Evolutionary conservation across 2,888 invertebrate species (phyloP), one percentile per base, ranked within the genome.

Genomic region (Alsophila aescularia): DNA sequence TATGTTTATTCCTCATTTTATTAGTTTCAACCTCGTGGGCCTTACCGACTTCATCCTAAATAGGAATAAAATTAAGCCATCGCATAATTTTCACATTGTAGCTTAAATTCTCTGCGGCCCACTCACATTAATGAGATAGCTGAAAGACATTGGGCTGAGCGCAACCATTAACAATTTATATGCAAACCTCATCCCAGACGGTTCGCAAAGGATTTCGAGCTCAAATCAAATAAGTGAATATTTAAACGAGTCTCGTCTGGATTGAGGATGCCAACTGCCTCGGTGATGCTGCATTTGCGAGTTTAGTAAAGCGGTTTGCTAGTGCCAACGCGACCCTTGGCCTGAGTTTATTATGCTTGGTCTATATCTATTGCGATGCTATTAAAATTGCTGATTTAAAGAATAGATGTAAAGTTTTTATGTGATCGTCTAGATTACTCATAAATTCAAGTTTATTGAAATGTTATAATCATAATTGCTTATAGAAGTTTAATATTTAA

Each of bases 121-220:
- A 42, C 51, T 67, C 52, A 64, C 76, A 69, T 73, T 72, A 72
- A 77, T 73, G 67, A 66, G 75, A 66, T 69, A 66, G 56, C 51
- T 59, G 63, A 72, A 72, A 70, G 74, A 72, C 72, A 62, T 56
- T 47, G 57, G 59, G 62, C 66, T 60, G 40, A 40, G 39, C 40
- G 45, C 51, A 49, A 60, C 51, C 58, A 49, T 61, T 65, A 67
- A 58, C 67, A 73, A 70, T 66, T 67, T 69, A 70, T 56, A 70
- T 56, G 58, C 62, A 63, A 58, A 60, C 60, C 54, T 48, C 61
- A 47, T 63, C 61, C 54, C 57, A 60, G 66, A 65, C 60, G 61
- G 52, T 47, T 41, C 53, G 51, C 44, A 41, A 53, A 57, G 54
- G 52, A 52, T 55, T 52, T 51, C 44, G 24, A 50, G 50, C 36